phyloP scores from a whole-genome alignment of 2,797 vertebrate genomes.

The Margarornis squamiger region DNA sequence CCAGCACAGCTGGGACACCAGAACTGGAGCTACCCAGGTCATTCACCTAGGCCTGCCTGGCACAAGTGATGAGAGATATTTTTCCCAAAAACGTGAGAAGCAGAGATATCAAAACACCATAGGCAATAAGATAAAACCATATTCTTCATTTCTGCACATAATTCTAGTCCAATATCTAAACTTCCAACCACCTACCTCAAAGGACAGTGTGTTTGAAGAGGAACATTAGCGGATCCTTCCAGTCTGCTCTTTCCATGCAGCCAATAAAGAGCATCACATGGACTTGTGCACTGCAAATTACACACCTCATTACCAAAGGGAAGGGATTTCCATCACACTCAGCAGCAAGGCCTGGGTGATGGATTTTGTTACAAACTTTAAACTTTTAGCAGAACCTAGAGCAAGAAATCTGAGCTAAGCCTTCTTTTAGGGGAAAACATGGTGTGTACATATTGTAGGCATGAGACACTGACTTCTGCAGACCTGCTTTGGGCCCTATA shows the following conservation, averaged over 20 bases:
- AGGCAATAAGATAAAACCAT: background rate
- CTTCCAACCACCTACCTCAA: background rate
- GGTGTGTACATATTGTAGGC: no score
- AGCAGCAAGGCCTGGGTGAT: background rate
- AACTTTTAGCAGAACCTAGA: background rate
- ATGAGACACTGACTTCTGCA: background rate
- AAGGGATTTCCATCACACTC: conserved; percentile 1
- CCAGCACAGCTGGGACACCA: background rate
- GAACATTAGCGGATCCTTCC: background rate
- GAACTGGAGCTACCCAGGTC: background rate
- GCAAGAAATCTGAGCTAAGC: background rate
- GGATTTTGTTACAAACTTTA: background rate
- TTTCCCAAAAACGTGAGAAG: background rate
- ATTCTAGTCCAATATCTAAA: background rate
- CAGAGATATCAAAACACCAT: background rate
- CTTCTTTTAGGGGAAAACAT: background rate
- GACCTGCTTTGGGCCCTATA: background rate
- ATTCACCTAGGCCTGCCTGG: background rate
- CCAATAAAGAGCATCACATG: background rate
- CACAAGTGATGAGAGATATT: rapidly evolving
- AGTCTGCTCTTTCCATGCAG: background rate
- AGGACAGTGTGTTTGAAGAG: background rate
- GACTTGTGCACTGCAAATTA: background rate
- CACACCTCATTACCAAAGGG: conserved; percentile 11
- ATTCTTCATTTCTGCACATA: background rate